A percentile compares a stretch with the other conserved stretches of the same genome.
Evolutionary conservation across 2,113 vertebrate genomes (phyloP).

Genomic region (Azemiops feae): DNA sequence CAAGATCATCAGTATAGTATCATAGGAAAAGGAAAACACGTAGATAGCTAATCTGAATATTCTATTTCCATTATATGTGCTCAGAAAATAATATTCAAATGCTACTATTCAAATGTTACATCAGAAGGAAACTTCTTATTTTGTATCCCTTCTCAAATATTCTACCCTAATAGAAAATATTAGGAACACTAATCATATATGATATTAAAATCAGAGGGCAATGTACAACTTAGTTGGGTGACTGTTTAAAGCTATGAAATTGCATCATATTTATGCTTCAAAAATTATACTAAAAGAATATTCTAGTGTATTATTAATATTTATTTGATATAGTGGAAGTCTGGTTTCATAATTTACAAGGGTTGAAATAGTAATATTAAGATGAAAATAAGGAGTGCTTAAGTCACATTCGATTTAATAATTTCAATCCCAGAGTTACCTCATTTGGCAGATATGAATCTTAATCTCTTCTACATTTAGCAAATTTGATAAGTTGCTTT

Average conservation of each 20-base stretch:
- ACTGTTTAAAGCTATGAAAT: constrained; percentile 10
- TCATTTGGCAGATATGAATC: neutral
- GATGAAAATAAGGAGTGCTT: neutral
- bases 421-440: constrained; percentile 19
- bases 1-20: neutral
- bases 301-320: constrained; percentile 16
- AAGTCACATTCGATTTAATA: neutral
- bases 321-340: constrained; percentile 3
- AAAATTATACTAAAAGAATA: neutral
- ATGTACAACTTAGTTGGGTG: neutral
- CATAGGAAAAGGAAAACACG: neutral
- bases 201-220: neutral
- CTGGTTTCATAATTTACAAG: constrained; percentile 17
- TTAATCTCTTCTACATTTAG: neutral
- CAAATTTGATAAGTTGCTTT: neutral
- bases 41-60: neutral
- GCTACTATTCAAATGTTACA: neutral
- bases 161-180: constrained; percentile 1
- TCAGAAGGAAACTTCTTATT: neutral
- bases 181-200: constrained; percentile 3
- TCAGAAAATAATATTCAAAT: neutral
- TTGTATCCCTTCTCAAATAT: neutral
- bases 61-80: neutral
- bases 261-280: constrained; percentile 3
- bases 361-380: constrained; percentile 15